A percentile compares a stretch with the other conserved stretches of the same genome.
Conservation (phyloP, 2,888 invertebrate species). For the Agrochola macilenta region DNA sequence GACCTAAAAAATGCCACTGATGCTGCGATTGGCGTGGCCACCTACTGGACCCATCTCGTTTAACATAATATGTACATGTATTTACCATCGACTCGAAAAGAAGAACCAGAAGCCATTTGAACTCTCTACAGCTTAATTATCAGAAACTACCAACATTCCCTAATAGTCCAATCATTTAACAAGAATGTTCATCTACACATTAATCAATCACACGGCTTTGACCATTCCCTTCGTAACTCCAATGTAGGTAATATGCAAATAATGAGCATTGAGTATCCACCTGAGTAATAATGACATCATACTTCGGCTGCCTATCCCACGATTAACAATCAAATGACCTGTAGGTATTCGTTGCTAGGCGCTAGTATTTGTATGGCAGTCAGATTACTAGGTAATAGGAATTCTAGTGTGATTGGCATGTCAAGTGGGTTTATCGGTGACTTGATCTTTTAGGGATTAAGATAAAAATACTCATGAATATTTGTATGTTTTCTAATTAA, state of each 20-base stretch:
- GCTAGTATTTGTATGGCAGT: neutral
- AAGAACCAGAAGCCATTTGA: too few species aligned
- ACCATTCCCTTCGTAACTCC: neutral
- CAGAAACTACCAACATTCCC: neutral
- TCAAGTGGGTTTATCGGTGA: neutral
- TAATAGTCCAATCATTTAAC: neutral
- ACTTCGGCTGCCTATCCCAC: conserved; percentile 37
- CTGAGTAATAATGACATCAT: conserved; percentile 42
- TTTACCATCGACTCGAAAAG: too few species aligned
- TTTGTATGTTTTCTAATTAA: too few species aligned
- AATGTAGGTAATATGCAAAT: conserved; percentile 34
- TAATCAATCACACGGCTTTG: conserved; percentile 1
- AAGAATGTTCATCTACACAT: neutral
- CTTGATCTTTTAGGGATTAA: conserved; percentile 2
- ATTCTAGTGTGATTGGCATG: conserved; percentile 17
- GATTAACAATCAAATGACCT: conserved; percentile 46
- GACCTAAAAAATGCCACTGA: too few species aligned
- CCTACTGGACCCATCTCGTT: too few species aligned
- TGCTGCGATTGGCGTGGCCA: too few species aligned
- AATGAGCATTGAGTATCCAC: conserved; percentile 24
- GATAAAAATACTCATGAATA: too few species aligned
- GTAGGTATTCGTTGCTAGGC: conserved; percentile 25
- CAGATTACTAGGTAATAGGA: conserved; percentile 26
- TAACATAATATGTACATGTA: too few species aligned
- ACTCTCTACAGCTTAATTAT: neutral